These are phyloP conservation scores for Gambelia wislizenii DNA, from an alignment of 2,797 vertebrate genomes.

Conservation along the genomic window DNA sequence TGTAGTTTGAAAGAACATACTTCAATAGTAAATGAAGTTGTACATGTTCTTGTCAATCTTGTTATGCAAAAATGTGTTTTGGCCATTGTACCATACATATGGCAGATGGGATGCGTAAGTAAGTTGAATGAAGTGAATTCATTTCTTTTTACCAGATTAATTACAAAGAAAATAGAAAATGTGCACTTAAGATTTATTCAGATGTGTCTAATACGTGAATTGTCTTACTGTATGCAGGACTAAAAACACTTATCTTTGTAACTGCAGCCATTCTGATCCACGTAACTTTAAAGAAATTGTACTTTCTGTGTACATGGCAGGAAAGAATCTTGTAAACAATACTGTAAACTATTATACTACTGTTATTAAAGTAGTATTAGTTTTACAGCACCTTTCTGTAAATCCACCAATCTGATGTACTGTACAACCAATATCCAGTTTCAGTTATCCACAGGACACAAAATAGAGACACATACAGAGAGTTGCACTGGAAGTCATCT, in stretches of 20 bases:
- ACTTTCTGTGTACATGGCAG: neutral
- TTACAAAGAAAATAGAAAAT: neutral
- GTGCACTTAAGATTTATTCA: neutral
- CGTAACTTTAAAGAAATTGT: neutral
- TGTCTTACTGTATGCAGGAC: neutral
- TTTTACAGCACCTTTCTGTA: neutral
- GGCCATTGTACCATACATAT: neutral
- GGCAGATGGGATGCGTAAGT: neutral
- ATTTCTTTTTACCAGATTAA: neutral
- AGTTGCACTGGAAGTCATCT: too few relatives aligned
- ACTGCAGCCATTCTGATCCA: neutral
- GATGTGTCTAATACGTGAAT: neutral
- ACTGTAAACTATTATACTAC: neutral
- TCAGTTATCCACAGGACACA: too few relatives aligned
- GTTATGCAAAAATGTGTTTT: slow-evolving; percentile 15
- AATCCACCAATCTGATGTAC: neutral
- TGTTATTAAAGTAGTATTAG: too few relatives aligned
- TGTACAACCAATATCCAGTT: too few relatives aligned
- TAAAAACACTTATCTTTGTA: neutral
- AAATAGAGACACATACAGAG: too few relatives aligned
- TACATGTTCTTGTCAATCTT: neutral
- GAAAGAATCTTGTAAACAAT: neutral
- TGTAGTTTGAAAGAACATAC: neutral
- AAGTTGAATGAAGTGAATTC: neutral
- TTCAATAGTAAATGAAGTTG: neutral